phyloP scores from a whole-genome alignment of 2,113 vertebrate genomes.

The Manacus vitellinus region DNA sequence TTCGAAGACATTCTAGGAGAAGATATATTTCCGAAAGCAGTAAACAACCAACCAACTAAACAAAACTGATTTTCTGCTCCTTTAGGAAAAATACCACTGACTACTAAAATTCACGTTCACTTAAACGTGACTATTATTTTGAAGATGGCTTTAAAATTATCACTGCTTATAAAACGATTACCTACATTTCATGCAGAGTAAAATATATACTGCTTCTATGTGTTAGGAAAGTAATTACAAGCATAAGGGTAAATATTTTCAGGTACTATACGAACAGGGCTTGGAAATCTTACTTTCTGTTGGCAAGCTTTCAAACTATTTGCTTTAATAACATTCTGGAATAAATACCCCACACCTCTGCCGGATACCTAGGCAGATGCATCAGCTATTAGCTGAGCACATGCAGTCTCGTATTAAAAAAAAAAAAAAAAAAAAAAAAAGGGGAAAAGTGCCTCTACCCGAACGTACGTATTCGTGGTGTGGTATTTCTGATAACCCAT shows the following conservation, averaged over 20 bases:
- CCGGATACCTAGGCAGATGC: neutral
- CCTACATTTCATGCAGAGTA: neutral
- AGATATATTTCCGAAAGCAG: neutral
- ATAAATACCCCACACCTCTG: neutral
- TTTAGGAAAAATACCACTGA: neutral
- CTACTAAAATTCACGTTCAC: neutral
- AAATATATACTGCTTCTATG: neutral
- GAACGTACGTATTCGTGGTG: neutral
- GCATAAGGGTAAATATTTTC: constrained; percentile 46
- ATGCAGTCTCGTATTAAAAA: neutral
- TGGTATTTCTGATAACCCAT: neutral
- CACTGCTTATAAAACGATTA: neutral
- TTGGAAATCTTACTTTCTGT: constrained; percentile 6
- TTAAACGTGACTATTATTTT: constrained; percentile 7
- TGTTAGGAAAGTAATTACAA: constrained; percentile 5
- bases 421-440: neutral
- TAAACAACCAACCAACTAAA: neutral
- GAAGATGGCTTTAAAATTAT: constrained; percentile 23
- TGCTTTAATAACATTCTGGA: neutral
- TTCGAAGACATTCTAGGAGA: neutral
- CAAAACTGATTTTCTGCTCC: neutral
- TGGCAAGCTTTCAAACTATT: constrained; percentile 17
- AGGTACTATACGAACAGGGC: neutral
- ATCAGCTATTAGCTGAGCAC: neutral
- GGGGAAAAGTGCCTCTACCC: neutral